Percentiles rank a stretch among this genome's conserved stretches.
Conservation (phyloP, 2,888 invertebrate species). For the Idaea dimidiata region DNA sequence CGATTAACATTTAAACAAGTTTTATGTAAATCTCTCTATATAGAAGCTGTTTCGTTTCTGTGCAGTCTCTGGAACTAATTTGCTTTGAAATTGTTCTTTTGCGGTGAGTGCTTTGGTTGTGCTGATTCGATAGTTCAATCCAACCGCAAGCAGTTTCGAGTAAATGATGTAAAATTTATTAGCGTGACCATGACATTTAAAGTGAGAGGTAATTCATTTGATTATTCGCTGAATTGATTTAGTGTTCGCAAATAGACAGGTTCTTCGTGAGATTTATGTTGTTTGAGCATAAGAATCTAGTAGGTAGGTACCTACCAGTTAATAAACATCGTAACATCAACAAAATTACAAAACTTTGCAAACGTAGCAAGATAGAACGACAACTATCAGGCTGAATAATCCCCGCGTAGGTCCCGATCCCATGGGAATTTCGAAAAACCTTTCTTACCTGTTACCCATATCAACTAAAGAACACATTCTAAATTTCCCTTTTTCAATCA, state of each 20-base stretch:
- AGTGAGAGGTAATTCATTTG: not conserved
- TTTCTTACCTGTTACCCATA: no score
- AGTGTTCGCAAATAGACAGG: not conserved
- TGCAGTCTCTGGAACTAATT: conserved; percentile 41
- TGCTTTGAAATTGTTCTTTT: conserved; percentile 44
- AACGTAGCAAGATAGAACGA: no score
- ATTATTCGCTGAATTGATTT: not conserved
- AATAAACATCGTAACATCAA: no score
- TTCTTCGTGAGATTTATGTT: no score
- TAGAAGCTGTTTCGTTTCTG: conserved; percentile 58
- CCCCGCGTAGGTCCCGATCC: no score
- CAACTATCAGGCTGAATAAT: no score
- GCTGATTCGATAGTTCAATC: conserved; percentile 16
- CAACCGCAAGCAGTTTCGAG: not conserved
- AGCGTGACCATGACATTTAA: not conserved
- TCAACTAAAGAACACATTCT: no score
- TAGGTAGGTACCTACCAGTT: no score
- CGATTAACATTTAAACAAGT: conserved; percentile 79
- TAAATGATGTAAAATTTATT: not conserved
- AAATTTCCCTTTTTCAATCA: no score
- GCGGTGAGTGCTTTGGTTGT: conserved; percentile 30
- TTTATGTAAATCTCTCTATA: conserved; percentile 71
- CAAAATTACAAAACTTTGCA: no score
- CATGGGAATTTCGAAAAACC: no score
- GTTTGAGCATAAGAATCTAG: no score